Percentiles rank a stretch among this genome's conserved stretches.
Conservation (phyloP, 1,140 invertebrate genomes). For the Calycopis cecrops region DNA sequence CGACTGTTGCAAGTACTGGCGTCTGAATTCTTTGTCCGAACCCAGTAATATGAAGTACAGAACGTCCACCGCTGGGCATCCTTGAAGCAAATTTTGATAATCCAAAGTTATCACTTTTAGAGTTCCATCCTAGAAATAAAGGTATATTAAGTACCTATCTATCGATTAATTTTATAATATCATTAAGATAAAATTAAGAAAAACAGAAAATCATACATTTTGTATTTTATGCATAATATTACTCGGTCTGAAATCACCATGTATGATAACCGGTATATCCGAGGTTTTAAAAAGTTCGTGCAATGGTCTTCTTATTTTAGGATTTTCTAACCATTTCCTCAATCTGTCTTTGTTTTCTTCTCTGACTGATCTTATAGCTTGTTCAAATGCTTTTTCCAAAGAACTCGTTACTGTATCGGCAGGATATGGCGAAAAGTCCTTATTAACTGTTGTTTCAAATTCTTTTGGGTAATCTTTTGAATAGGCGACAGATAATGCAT, state of each 20-base stretch:
- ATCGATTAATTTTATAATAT: too few species aligned
- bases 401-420: background rate
- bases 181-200: too few species aligned
- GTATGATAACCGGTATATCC: conserved; percentile 32
- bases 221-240: conserved; percentile 35
- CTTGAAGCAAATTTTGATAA: background rate
- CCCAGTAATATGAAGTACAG: too few species aligned
- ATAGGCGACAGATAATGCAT: conserved; percentile 37
- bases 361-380: conserved; percentile 13
- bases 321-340: too few species aligned
- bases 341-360: conserved; percentile 26
- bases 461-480: conserved; percentile 25
- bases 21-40: too few species aligned
- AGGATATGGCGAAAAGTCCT: background rate
- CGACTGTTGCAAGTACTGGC: too few species aligned
- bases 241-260: too few species aligned
- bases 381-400: background rate
- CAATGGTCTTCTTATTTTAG: too few species aligned
- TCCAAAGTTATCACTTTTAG: background rate
- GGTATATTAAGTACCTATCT: too few species aligned
- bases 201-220: conserved; percentile 22
- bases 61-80: background rate
- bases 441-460: conserved; percentile 21
- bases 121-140: background rate
- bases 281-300: conserved; percentile 25